phyloP scores from a whole-genome alignment of 2,888 invertebrate species.

The Corythucha ciliata region DNA sequence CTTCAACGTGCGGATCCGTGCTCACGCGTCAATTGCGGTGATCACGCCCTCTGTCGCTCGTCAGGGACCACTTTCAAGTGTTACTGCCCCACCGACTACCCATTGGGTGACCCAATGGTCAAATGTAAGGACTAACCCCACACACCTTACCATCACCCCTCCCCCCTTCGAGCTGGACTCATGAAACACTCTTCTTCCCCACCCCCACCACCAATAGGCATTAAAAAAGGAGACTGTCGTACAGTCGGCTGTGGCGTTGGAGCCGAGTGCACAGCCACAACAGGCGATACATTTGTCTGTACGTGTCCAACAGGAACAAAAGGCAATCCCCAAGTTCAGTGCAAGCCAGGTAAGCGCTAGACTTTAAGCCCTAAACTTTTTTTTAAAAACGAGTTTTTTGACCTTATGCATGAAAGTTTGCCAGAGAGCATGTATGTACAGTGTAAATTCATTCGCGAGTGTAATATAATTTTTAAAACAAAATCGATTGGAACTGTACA shows the following conservation, averaged over 20 bases:
- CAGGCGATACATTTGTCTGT: constrained; percentile 74
- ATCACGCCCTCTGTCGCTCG: constrained; percentile 65
- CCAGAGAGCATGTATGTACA: constrained; percentile 26
- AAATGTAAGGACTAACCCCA: constrained; percentile 53
- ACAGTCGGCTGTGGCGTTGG: constrained; percentile 74
- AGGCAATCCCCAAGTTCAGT: constrained; percentile 62
- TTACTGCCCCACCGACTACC: constrained; percentile 72
- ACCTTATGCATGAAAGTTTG: constrained; percentile 18
- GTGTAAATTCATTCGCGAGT: constrained; percentile 27
- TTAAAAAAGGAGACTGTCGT: constrained; percentile 59
- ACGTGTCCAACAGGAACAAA: constrained; percentile 65
- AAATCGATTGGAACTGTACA: constrained; percentile 30
- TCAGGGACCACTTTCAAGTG: constrained; percentile 51
- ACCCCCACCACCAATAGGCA: constrained; percentile 21
- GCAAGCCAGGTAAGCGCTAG: constrained; percentile 51
- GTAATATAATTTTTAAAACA: constrained; percentile 19
- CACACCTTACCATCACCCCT: not conserved
- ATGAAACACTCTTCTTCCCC: not conserved
- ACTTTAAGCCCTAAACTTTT: not conserved
- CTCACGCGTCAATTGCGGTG: constrained; percentile 66
- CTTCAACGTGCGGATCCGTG: constrained; percentile 55
- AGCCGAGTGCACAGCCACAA: constrained; percentile 63
- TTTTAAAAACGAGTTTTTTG: not conserved
- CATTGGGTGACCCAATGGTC: constrained; percentile 73
- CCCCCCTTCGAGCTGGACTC: not conserved